Percentiles rank a stretch among this genome's conserved stretches.
phyloP scores from a whole-genome alignment of 2,888 invertebrate genomes.

The Isotomurus palustris region DNA sequence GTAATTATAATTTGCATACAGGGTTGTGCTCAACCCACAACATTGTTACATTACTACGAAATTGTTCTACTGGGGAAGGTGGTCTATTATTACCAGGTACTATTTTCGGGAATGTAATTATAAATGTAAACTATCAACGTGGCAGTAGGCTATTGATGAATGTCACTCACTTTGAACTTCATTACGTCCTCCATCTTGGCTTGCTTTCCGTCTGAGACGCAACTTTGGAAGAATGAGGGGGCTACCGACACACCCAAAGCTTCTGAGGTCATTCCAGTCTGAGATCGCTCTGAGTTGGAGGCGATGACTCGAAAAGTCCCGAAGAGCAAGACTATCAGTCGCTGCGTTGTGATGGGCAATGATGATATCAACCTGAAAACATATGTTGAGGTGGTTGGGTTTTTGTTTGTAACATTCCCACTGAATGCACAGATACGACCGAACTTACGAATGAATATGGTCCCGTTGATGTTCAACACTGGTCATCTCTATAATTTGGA shows the following conservation, averaged over 20 bases:
- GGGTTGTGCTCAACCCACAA: no score
- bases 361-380: conserved; percentile 74
- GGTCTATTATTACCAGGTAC: no score
- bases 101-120: no score
- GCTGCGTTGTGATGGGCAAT: conserved; percentile 83
- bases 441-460: conserved; percentile 79
- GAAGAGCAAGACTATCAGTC: conserved; percentile 87
- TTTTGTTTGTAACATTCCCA: no score
- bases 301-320: conserved; percentile 95
- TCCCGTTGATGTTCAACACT: conserved; percentile 67
- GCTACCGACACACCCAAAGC: conserved; percentile 81
- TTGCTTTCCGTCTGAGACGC: conserved; percentile 89
- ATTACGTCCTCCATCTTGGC: conserved; percentile 94
- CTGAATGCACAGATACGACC: background rate
- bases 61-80: no score
- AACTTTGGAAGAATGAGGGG: conserved; percentile 92
- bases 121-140: no score
- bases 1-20: no score
- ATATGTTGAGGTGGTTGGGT: no score
- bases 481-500: conserved; percentile 70
- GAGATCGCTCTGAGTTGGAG: conserved; percentile 81
- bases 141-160: no score
- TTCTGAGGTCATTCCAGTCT: conserved; percentile 91
- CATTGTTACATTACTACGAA: no score
- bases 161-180: conserved; percentile 73